These are phyloP conservation scores for Stomorhina lunata DNA, from an alignment of 2,888 invertebrate species.

Conservation along the genomic window DNA sequence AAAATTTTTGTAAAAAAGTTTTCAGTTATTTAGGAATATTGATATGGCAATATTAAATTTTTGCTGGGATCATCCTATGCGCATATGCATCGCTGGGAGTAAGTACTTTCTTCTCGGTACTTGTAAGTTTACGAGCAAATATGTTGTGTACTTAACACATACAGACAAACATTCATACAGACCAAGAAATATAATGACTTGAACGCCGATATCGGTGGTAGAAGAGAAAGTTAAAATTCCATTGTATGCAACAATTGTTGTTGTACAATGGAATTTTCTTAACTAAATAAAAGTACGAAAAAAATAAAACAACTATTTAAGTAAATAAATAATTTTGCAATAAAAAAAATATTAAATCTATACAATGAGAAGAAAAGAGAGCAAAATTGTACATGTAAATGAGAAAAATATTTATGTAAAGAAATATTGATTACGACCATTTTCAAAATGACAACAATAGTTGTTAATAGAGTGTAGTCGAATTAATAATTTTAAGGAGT, in stretches of 20 bases:
- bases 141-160: conserved; percentile 7
- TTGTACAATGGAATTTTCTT: conserved; percentile 63
- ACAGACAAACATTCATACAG: not conserved
- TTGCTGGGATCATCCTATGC: too few relatives aligned
- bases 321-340: conserved; percentile 43
- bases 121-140: not conserved
- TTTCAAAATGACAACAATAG: too few relatives aligned
- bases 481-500: too few relatives aligned
- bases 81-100: too few relatives aligned
- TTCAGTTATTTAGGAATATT: too few relatives aligned
- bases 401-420: too few relatives aligned
- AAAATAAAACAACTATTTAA: conserved; percentile 55
- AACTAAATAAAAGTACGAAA: conserved; percentile 57
- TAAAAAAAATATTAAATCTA: not conserved
- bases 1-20: too few relatives aligned
- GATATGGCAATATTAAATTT: too few relatives aligned
- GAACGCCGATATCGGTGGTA: conserved; percentile 67
- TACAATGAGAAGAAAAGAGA: too few relatives aligned
- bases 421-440: too few relatives aligned
- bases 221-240: conserved; percentile 78
- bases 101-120: conserved; percentile 10
- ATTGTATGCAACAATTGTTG: conserved; percentile 65
- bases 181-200: not conserved
- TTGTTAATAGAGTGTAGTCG: too few relatives aligned
- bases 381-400: too few relatives aligned